Percentiles rank a stretch among this genome's conserved stretches.
Conservation (phyloP, 1,140 invertebrate species). For the Drosophila kanapiae region DNA sequence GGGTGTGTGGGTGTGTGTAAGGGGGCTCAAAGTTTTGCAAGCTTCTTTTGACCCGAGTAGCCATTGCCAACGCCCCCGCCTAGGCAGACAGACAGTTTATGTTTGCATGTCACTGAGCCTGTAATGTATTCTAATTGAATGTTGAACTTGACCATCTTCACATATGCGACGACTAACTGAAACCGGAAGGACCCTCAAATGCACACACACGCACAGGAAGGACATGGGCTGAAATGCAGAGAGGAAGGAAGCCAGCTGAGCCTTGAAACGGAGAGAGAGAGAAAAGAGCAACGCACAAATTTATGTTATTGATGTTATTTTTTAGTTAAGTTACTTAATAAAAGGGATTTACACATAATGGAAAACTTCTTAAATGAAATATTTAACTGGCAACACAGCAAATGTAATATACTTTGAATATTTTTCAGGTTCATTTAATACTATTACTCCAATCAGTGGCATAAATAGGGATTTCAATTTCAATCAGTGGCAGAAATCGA, state of each 20-base stretch:
- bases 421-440: too few species aligned
- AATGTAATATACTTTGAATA: too few species aligned
- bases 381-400: too few species aligned
- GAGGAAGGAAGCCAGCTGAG: conserved; percentile 28
- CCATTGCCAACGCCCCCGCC: conserved; percentile 6
- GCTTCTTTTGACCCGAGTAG: conserved; percentile 15
- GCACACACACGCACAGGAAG: conserved; percentile 19
- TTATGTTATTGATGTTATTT: too few species aligned
- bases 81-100: conserved; percentile 62
- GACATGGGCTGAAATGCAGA: conserved; percentile 8
- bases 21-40: conserved; percentile 52
- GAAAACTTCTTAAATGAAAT: neutral
- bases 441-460: neutral
- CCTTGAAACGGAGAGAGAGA: neutral
- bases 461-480: neutral
- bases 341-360: neutral
- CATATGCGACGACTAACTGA: conserved; percentile 50
- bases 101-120: conserved; percentile 75
- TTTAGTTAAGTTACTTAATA: too few species aligned
- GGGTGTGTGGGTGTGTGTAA: conserved; percentile 34
- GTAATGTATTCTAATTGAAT: conserved; percentile 83
- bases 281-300: neutral
- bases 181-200: conserved; percentile 36
- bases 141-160: conserved; percentile 76
- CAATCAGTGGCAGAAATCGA: neutral